Base-by-base conservation (phyloP, 2,797 vertebrate genomes). In the Eidolon dupreanum region DNA sequence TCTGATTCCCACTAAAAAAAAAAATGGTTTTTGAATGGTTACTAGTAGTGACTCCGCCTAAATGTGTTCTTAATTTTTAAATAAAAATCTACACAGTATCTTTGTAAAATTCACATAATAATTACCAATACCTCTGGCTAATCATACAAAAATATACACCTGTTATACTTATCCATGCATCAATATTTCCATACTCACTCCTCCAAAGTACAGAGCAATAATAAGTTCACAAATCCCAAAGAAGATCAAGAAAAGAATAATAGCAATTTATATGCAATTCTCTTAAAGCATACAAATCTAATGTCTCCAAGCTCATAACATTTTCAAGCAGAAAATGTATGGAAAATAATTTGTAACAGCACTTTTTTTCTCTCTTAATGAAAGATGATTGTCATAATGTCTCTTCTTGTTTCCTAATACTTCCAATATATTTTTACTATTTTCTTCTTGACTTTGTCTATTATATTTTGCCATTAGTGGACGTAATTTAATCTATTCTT, bases 1-100 rank as follows among this genome's bases (percentile, higher is more conserved):
- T 96, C 79, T 71, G 17, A 79, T 90, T 94, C 38, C 38, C n/a
- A 77, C 24, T 85, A 49, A 51, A 36, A 74, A 94, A 33, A 70
- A 94, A 94, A 95, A 90, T 66, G 16, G 66, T 16, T 93, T 93
- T 82, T 46, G 63, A 95, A 81, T 83, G 88, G 63, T 73, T 59
- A 41, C 66, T 71, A 33, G 41, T 43, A 53, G 73, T 88, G 63
- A 93, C 38, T 96, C 43, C 78, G 46, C 57, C 70, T 94, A 92
- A 94, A 79, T 86, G 19, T 73, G 49, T 92, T 90, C 46, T 93
- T 85, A 74, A 36, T 89, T 77, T 93, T 88, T 81, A 88, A 93
- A 51, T 79, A 65, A 88, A 90, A 95, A 66, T n/a, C 46, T 74
- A 57, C 43, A 81, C 31, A 8, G 4, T 82, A 36, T 70, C 20